These are phyloP conservation scores for Dryobota labecula DNA, from an alignment of 2,888 invertebrate species.

Conservation along the genomic window DNA sequence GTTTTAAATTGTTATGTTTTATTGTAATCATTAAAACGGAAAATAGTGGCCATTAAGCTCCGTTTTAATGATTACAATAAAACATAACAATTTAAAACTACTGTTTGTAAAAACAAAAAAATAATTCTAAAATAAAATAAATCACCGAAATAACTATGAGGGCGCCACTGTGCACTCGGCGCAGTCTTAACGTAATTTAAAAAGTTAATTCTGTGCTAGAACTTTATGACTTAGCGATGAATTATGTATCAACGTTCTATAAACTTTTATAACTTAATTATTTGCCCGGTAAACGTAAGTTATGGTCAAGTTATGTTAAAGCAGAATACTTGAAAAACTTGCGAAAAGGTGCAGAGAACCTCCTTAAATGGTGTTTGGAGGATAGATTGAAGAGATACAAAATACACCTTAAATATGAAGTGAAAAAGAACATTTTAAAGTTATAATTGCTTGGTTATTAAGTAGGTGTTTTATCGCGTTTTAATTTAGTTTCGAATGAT, in stretches of 20 bases:
- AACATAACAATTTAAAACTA: no score
- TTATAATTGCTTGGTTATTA: conserved; percentile 28
- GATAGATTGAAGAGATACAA: conserved; percentile 47
- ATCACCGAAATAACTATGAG: no score
- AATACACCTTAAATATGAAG: conserved; percentile 26
- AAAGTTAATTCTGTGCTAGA: conserved; percentile 43
- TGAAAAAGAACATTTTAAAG: conserved; percentile 3
- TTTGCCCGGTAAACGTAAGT: conserved; percentile 42
- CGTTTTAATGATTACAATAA: no score
- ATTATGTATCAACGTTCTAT: conserved; percentile 49
- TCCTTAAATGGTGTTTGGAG: conserved; percentile 44
- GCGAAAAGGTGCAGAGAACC: conserved; percentile 44
- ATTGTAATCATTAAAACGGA: no score
- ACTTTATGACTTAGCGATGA: conserved; percentile 45
- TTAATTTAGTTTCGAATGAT: conserved; percentile 32
- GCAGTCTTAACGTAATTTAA: conserved; percentile 23
- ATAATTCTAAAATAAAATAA: no score
- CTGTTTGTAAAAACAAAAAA: no score
- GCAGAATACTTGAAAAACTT: conserved; percentile 29
- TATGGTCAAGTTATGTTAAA: conserved; percentile 43
- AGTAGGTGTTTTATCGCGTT: conserved; percentile 26
- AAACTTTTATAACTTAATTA: conserved; percentile 65
- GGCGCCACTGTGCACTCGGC: no score
- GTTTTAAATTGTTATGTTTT: no score
- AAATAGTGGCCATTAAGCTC: no score